A percentile compares a stretch with the other conserved stretches of the same genome.
These are phyloP conservation scores for Sisor rabdophorus DNA, from an alignment of 2,113 vertebrate species.

Conservation along the genomic window DNA sequence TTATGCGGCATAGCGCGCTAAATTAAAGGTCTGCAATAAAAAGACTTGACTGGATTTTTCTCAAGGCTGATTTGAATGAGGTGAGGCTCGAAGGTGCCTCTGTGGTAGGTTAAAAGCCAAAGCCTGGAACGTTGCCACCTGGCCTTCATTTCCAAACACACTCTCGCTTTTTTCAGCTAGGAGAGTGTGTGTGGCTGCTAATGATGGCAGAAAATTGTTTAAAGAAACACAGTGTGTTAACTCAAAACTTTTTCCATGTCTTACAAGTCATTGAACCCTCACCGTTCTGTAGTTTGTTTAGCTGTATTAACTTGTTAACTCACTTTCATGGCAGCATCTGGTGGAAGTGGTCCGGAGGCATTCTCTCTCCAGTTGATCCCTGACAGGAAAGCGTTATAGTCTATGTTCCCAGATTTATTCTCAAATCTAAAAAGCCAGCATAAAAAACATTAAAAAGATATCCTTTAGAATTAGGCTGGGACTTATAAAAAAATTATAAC, in stretches of 20 bases:
- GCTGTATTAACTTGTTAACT: conserved; percentile 40
- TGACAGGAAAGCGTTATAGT: conserved; percentile 76
- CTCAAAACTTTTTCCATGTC: neutral
- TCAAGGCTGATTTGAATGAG: conserved; percentile 46
- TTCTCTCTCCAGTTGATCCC: conserved; percentile 80
- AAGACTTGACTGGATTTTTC: conserved; percentile 48
- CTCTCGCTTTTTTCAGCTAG: conserved; percentile 5
- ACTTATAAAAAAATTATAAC: neutral
- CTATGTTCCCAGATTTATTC: conserved; percentile 68
- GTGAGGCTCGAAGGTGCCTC: conserved; percentile 42
- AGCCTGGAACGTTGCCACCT: conserved; percentile 36
- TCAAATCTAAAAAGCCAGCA: conserved; percentile 54
- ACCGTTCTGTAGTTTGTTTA: neutral
- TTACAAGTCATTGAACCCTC: conserved; percentile 8
- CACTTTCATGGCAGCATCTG: conserved; percentile 67
- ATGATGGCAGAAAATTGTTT: conserved; percentile 7
- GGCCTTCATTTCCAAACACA: conserved; percentile 30
- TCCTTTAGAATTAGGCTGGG: neutral
- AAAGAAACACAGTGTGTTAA: neutral
- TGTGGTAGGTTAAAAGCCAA: conserved; percentile 29
- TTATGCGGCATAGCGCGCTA: conserved; percentile 46
- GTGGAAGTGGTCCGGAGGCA: conserved; percentile 53
- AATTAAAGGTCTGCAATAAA: conserved; percentile 57
- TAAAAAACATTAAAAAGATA: neutral
- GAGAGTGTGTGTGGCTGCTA: conserved; percentile 24